Conservation (phyloP, 2,888 invertebrate genomes). For the Diarsia mendica region DNA sequence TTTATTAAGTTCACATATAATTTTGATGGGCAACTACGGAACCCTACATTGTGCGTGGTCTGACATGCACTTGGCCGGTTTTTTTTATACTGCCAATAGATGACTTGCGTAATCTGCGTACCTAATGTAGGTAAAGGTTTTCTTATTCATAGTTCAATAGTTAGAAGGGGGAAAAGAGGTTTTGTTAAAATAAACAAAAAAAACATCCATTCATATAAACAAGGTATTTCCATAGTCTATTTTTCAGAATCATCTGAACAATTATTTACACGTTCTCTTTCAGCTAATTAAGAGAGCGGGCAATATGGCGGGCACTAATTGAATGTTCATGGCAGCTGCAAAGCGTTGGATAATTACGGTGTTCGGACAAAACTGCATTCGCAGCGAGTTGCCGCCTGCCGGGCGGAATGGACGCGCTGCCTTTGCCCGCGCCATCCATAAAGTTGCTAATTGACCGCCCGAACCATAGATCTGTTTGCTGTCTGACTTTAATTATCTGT, state of each 20-base stretch:
- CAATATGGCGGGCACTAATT: conserved; percentile 39
- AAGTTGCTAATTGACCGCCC: conserved; percentile 52
- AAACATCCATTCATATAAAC: background rate
- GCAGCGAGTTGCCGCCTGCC: conserved; percentile 37
- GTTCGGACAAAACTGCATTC: conserved; percentile 44
- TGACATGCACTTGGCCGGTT: too few species aligned
- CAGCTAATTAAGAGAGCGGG: conserved; percentile 47
- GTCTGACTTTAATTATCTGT: conserved; percentile 42
- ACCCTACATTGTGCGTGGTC: too few species aligned
- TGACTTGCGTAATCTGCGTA: too few species aligned
- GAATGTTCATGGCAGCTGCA: conserved; percentile 36
- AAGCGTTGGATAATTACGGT: conserved; percentile 34
- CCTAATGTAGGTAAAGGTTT: too few species aligned
- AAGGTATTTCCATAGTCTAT: background rate
- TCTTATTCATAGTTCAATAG: background rate
- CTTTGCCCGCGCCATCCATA: conserved; percentile 28
- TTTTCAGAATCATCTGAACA: conserved; percentile 15
- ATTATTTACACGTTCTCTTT: conserved; percentile 29
- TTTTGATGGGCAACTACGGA: too few species aligned
- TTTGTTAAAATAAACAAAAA: background rate
- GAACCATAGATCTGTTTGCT: conserved; percentile 49
- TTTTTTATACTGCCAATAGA: too few species aligned
- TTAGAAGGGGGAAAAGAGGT: background rate
- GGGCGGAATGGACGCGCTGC: conserved; percentile 28
- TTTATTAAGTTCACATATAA: too few species aligned